Evolutionary conservation across 2,797 vertebrate species (phyloP).

Genomic region (Coregonus suidteri): DNA sequence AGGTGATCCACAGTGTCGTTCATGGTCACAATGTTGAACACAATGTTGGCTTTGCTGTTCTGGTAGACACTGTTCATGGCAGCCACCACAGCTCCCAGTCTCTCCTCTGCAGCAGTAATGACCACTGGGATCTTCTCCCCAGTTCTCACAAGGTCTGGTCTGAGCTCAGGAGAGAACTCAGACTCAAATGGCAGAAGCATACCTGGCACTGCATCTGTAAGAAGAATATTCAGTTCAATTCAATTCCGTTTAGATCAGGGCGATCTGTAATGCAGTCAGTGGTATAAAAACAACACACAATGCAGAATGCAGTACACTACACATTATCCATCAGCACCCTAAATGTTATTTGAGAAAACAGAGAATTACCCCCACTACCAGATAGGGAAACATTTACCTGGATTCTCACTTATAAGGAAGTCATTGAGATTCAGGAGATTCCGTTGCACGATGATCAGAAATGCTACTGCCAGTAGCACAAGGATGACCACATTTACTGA

Average conservation of each 20-base stretch:
- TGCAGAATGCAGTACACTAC: neutral
- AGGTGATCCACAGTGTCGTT: constrained; percentile 74
- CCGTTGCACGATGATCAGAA: constrained; percentile 89
- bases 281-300: neutral
- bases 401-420: constrained; percentile 82
- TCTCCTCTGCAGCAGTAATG: constrained; percentile 87
- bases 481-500: constrained; percentile 91
- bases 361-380: neutral
- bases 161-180: constrained; percentile 51
- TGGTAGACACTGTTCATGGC: constrained; percentile 90
- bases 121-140: constrained; percentile 88
- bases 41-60: constrained; percentile 87
- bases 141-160: constrained; percentile 47
- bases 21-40: constrained; percentile 84
- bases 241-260: neutral
- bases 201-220: constrained; percentile 61
- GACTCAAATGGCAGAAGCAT: constrained; percentile 57
- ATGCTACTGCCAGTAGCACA: constrained; percentile 83
- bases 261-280: neutral
- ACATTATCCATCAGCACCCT: neutral
- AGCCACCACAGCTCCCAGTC: constrained; percentile 89
- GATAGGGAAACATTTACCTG: constrained; percentile 73
- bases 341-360: neutral
- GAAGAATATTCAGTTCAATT: neutral
- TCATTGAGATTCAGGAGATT: constrained; percentile 92